Conservation (phyloP, 2,113 vertebrate genomes). For the Aspidoscelis tigris region DNA sequence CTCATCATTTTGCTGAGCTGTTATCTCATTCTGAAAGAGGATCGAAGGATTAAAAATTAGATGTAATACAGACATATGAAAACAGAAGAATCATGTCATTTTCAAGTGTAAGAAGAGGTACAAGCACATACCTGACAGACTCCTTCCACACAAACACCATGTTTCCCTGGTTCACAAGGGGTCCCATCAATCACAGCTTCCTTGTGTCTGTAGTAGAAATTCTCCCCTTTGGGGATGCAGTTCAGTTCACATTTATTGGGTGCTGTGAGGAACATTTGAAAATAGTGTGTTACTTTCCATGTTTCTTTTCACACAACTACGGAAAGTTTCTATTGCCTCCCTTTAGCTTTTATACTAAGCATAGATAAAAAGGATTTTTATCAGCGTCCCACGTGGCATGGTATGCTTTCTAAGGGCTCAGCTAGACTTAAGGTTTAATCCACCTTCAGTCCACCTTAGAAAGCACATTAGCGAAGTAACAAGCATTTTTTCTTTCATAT, state of each 20-base stretch:
- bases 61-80: no score
- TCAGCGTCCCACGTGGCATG: background rate
- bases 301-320: background rate
- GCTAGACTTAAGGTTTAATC: no score
- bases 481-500: no score
- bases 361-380: background rate
- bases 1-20: no score
- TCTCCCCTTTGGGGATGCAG: constrained; percentile 96
- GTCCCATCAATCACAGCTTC: constrained; percentile 89
- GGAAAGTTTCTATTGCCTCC: no score
- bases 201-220: constrained; percentile 91
- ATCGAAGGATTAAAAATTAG: no score
- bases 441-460: no score
- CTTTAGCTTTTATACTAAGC: background rate
- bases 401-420: background rate
- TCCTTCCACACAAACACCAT: constrained; percentile 89
- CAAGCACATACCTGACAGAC: constrained; percentile 83
- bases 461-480: no score
- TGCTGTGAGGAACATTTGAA: constrained; percentile 71
- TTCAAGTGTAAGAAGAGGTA: background rate
- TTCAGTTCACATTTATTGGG: constrained; percentile 94
- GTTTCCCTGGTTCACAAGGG: constrained; percentile 87
- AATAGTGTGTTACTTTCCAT: background rate
- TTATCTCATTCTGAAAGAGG: no score
- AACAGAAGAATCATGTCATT: background rate